Base-by-base conservation (phyloP, 2,888 invertebrate genomes). In the Lochmaea crataegi region DNA sequence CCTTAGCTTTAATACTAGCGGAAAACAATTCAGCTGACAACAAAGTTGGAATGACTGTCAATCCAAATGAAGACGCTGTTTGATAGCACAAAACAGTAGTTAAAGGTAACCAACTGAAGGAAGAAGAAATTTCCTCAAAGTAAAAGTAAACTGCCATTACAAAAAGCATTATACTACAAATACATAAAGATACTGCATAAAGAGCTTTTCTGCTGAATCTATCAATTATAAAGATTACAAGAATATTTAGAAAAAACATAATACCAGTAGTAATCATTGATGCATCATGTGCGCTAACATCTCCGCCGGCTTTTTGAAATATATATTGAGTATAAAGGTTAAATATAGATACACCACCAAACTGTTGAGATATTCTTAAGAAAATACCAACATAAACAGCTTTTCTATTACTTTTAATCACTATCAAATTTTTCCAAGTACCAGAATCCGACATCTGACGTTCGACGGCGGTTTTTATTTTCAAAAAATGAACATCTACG, bases 21-120 rank as follows among this genome's bases (percentile, higher is more conserved):
- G 83, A 80, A 68, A 83, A 84, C 16, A 84, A 61, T 73, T 84
- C 84, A 4, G 82, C 80, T 14, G 79, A 26, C 76, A 83, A 77
- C 18, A 84, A 75, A 51, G 80, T 81, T 3, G 84, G 84, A 18
- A 83, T 76, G 7, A 82, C 75, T 9, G 82, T 81, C 22, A 83
- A 67, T 18, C 83, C 84, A 26, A 75, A 72, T 32, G 78, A 78
- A 72, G 74, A 83, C 4, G 78, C 71, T 18, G 80, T 32, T 3
- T 84, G 72, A 73, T 79, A 85, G 2, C 79, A 9, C 1, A 84
- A 69, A 79, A 85, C 78, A 32, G 78, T 38, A n/a, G 41, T 16
- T n/a, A 61, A 7, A 2, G 61, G 61, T 32, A 61, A 16, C 61
- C 61, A 61, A 11, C n/a, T 16, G 6, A 61, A 10, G 5, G 61